A percentile compares a stretch with the other conserved stretches of the same genome.
Evolutionary conservation across 2,888 invertebrate genomes (phyloP).

Genomic region (Cetonia aurata): DNA sequence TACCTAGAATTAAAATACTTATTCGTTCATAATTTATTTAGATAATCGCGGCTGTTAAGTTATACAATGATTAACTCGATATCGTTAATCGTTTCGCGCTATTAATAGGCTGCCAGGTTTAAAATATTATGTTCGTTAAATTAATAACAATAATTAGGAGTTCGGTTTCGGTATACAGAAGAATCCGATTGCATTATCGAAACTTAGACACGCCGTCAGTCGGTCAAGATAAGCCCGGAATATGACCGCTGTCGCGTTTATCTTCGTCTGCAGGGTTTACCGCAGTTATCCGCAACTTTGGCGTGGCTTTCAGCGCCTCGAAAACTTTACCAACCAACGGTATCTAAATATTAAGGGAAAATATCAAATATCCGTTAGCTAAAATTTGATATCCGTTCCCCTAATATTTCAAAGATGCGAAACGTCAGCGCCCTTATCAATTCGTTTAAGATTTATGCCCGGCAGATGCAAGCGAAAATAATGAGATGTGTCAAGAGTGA

Average conservation of each 20-base stretch:
- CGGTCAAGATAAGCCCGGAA: background rate
- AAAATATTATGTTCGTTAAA: background rate
- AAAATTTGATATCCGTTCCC: conserved; percentile 2
- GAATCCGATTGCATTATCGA: no score
- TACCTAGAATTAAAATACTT: no score
- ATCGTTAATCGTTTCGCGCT: background rate
- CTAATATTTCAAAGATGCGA: conserved; percentile 4
- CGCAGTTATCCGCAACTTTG: conserved; percentile 11
- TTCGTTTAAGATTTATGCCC: conserved; percentile 5
- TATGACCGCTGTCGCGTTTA: conserved; percentile 1
- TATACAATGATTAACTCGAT: background rate
- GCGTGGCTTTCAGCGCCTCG: background rate
- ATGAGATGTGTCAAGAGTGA: conserved; percentile 2
- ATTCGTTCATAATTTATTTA: no score
- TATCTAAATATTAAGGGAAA: conserved; percentile 10
- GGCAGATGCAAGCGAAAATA: background rate
- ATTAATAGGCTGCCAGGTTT: conserved; percentile 3
- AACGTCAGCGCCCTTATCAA: background rate
- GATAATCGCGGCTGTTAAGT: no score
- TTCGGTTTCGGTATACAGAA: background rate
- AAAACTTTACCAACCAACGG: background rate
- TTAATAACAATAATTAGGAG: background rate
- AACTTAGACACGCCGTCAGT: background rate
- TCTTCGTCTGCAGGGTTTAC: conserved; percentile 6
- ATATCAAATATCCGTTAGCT: conserved; percentile 15